A percentile compares a stretch with the other conserved stretches of the same genome.
Evolutionary conservation across 2,888 invertebrate species (phyloP).

Genomic region (Scaptomyza caliginosa): DNA sequence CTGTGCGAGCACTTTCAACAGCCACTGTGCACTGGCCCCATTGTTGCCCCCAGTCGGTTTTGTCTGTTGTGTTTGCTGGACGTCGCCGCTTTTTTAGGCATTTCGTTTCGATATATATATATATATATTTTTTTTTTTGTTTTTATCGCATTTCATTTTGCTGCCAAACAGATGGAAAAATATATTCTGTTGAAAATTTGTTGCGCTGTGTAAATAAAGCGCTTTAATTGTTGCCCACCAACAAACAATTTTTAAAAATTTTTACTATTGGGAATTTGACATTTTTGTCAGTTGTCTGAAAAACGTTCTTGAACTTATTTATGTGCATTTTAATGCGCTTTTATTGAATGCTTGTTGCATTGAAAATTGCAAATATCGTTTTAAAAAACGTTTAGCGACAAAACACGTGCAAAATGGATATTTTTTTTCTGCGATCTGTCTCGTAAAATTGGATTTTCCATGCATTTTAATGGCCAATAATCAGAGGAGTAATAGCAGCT

Average conservation of each 20-base stretch:
- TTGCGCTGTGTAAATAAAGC: constrained; percentile 27
- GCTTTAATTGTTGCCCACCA: constrained; percentile 40
- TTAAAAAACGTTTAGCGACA: constrained; percentile 41
- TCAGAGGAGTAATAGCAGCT: constrained; percentile 2
- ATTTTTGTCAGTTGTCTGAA: neutral
- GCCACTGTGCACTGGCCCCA: constrained; percentile 55
- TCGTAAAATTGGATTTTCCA: constrained; percentile 45
- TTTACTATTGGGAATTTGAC: constrained; percentile 28
- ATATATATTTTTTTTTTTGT: constrained; percentile 7
- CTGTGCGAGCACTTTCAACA: constrained; percentile 43
- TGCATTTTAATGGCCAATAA: constrained; percentile 31
- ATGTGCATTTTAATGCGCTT: constrained; percentile 51
- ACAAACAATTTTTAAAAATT: constrained; percentile 36
- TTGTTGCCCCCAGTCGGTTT: constrained; percentile 46
- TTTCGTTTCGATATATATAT: constrained; percentile 4
- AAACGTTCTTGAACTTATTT: constrained; percentile 26
- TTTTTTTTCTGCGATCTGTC: neutral
- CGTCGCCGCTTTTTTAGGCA: constrained; percentile 20
- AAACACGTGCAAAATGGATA: constrained; percentile 42
- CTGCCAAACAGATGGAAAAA: constrained; percentile 20
- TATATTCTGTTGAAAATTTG: constrained; percentile 10
- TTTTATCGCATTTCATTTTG: constrained; percentile 30
- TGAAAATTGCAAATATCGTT: constrained; percentile 14
- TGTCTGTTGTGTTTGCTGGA: constrained; percentile 44
- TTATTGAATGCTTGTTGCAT: constrained; percentile 7